Percentiles rank a stretch among this genome's conserved stretches.
phyloP scores from a whole-genome alignment of 2,888 invertebrate species.

The Aplocera efformata region DNA sequence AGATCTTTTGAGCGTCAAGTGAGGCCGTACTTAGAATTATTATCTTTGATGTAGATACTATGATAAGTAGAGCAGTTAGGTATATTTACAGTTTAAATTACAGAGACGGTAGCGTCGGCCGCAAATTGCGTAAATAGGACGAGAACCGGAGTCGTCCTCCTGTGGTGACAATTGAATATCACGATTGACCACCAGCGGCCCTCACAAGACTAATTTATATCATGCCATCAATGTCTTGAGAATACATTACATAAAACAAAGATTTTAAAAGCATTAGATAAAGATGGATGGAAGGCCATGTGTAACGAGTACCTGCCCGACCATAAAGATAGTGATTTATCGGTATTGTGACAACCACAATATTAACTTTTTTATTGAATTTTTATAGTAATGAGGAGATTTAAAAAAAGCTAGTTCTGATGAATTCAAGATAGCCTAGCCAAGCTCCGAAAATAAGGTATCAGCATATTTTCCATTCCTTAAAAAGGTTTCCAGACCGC shows the following conservation, averaged over 20 bases:
- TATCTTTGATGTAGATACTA: slow-evolving; percentile 45
- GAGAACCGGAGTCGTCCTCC: slow-evolving; percentile 37
- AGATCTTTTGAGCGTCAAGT: slow-evolving; percentile 30
- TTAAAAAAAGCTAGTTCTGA: no score
- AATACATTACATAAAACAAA: slow-evolving; percentile 21
- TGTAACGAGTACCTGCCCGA: slow-evolving; percentile 16
- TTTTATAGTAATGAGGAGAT: slow-evolving; percentile 1
- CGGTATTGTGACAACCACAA: slow-evolving; percentile 7
- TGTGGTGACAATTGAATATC: slow-evolving; percentile 38
- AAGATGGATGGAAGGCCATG: slow-evolving; percentile 26
- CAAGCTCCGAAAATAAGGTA: no score
- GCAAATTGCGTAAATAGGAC: slow-evolving; percentile 56
- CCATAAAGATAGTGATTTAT: slow-evolving; percentile 27
- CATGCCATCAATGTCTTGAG: slow-evolving; percentile 34
- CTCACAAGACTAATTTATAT: slow-evolving; percentile 38
- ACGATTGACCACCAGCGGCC: slow-evolving; percentile 25
- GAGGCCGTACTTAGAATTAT: slow-evolving; percentile 25
- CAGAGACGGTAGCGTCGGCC: slow-evolving; percentile 45
- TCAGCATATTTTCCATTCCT: no score
- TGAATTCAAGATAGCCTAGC: no score
- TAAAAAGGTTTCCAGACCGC: no score
- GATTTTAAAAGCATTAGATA: slow-evolving; percentile 19
- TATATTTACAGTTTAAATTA: slow-evolving; percentile 48
- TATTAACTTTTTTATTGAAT: slow-evolving; percentile 14
- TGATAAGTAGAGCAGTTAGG: slow-evolving; percentile 41